Percentiles rank a stretch among this genome's conserved stretches.
These are phyloP conservation scores for Rhadina sibilatrix DNA, from an alignment of 2,113 vertebrate species.

Conservation along the genomic window DNA sequence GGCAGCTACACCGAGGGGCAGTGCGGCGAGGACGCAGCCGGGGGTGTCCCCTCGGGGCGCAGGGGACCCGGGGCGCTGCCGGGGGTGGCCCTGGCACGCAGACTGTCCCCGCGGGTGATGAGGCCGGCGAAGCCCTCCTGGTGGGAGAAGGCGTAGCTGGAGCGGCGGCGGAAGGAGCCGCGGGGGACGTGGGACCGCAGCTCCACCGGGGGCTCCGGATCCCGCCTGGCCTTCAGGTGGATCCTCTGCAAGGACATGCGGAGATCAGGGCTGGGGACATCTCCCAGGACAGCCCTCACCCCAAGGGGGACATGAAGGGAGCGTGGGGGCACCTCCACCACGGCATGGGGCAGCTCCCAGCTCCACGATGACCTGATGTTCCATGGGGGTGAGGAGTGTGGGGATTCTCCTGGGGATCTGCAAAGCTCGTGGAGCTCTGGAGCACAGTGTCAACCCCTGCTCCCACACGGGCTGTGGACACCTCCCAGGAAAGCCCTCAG, in stretches of 20 bases:
- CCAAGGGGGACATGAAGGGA: fast-evolving
- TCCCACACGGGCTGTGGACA: neutral
- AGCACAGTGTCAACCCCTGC: neutral
- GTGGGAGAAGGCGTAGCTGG: constrained; percentile 86
- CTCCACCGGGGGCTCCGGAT: neutral
- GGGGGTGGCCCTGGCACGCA: neutral
- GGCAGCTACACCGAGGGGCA: neutral
- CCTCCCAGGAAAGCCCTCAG: neutral
- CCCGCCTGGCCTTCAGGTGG: neutral
- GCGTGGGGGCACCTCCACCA: fast-evolving
- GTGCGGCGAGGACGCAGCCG: fast-evolving
- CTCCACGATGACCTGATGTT: neutral
- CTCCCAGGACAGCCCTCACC: neutral
- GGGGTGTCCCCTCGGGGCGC: neutral
- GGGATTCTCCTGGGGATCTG: neutral
- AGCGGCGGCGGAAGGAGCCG: constrained; percentile 58
- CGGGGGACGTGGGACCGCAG: constrained; percentile 50
- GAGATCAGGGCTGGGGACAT: neutral
- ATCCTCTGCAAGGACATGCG: neutral
- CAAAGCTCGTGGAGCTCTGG: neutral
- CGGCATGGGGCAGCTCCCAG: neutral
- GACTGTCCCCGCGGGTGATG: constrained; percentile 71
- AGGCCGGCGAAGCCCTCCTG: constrained; percentile 73
- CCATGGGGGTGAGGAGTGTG: fast-evolving
- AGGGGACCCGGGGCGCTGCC: neutral